These are phyloP conservation scores for Caenorhabditis afra DNA, from an alignment of 2,888 invertebrate genomes.

Conservation along the genomic window DNA sequence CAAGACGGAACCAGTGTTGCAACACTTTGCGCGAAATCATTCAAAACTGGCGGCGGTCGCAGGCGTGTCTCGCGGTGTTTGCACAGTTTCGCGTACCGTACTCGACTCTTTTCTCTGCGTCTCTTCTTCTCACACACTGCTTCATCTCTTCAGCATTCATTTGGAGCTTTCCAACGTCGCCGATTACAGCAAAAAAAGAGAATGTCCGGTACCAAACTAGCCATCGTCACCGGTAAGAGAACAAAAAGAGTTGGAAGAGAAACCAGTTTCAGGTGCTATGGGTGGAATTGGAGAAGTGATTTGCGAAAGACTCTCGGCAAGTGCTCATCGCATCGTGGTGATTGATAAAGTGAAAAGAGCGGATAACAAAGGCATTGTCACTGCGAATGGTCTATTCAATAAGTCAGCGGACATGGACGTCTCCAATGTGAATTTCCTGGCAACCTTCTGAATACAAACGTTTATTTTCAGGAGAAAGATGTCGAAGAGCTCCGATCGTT, in stretches of 20 bases:
- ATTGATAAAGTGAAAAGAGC: conserved; percentile 87
- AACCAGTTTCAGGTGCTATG: conserved; percentile 86
- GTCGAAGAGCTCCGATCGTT: conserved; percentile 81
- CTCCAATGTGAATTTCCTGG: conserved; percentile 39
- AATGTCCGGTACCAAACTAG: conserved; percentile 30
- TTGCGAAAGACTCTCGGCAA: conserved; percentile 87
- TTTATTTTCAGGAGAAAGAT: conserved; percentile 8
- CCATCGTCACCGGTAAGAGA: conserved; percentile 26
- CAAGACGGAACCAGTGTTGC: too few species aligned
- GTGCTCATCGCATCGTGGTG: conserved; percentile 90
- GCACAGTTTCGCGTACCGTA: conserved; percentile 40
- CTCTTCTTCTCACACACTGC: conserved; percentile 27
- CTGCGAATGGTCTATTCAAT: too few species aligned
- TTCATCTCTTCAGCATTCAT: too few species aligned
- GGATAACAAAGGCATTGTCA: conserved; percentile 84
- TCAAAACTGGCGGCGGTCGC: conserved; percentile 21
- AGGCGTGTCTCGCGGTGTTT: conserved; percentile 16
- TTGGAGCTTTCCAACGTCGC: too few species aligned
- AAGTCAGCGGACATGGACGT: conserved; percentile 42
- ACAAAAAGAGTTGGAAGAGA: not conserved
- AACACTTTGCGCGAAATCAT: conserved; percentile 21
- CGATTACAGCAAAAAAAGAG: too few species aligned
- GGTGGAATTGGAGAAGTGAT: conserved; percentile 93
- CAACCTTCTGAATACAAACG: not conserved
- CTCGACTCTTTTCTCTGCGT: conserved; percentile 7